Base-by-base conservation (phyloP, 2,113 vertebrate species). In the Donacobius atricapilla region DNA sequence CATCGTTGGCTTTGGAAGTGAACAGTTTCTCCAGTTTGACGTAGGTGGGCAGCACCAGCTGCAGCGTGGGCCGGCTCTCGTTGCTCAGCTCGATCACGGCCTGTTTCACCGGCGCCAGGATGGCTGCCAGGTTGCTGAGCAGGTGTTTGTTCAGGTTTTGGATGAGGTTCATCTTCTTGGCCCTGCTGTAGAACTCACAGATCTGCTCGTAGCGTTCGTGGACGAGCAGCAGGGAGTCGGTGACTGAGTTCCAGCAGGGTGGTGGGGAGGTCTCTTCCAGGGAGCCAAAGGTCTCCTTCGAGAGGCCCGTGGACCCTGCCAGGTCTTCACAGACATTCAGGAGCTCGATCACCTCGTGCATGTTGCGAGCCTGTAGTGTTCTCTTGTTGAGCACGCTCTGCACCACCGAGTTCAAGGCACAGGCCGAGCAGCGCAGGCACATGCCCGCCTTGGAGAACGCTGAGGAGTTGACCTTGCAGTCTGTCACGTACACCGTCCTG, bases 21-120 rank as follows among this genome's bases (percentile, higher is more conserved):
- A 99, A 99, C n/a, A 99, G 99, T 97, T 99, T 99, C 98, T 99
- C 99, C 97, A 99, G 96, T 89, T 98, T 98, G 72, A 99, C 98
- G 10, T 99, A 99, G 96, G 99, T 99, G 15, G 99, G 99, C 93
- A 99, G 98, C 40, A 99, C 99, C 86, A 99, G 98, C 98, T 99
- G 99, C 91, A 99, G 95, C 18, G 99, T 99, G 78, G 99, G 99
- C 90, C 98, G 98, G 94, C 98, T 98, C 97, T 99, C 99, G 2
- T 98, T 98, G 97, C 99, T 99, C 83, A 99, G 97, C 94, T 99
- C 99, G 8, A 99, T 98, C 50, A 99, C 99, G 0, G 99, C 99
- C 97, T 99, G 98, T 33, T 99, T 99, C 83, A 99, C 98, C 0
- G 99, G 99, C 0, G 99, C 98, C 97, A 99, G 91, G 95, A 99